Conservation (phyloP, 2,888 invertebrate species). For the Trissolcus japonicus region DNA sequence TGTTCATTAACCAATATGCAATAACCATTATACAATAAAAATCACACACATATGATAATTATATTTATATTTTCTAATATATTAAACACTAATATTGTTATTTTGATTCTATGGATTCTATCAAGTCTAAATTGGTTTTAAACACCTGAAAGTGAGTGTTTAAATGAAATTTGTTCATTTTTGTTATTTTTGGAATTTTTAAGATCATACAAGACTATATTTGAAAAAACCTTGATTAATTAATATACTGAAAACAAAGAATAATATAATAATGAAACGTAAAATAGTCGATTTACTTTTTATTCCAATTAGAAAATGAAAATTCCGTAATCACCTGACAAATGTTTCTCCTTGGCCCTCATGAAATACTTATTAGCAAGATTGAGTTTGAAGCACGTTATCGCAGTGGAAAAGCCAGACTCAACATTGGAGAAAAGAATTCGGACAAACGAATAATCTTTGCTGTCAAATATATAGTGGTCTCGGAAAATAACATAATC, state of each 20-base stretch:
- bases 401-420: conserved; percentile 16
- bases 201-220: too few species aligned
- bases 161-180: too few species aligned
- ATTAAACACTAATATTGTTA: neutral
- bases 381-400: conserved; percentile 16
- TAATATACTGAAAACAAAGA: too few species aligned
- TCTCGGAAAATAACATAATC: conserved; percentile 1
- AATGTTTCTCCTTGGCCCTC: neutral
- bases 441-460: conserved; percentile 8
- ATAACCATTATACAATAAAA: too few species aligned
- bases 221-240: too few species aligned
- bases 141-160: too few species aligned
- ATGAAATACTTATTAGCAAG: conserved; percentile 8
- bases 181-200: too few species aligned
- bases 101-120: neutral
- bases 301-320: too few species aligned
- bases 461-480: conserved; percentile 1
- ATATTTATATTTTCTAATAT: neutral
- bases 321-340: neutral
- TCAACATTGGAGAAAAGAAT: conserved; percentile 8
- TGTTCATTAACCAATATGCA: neutral
- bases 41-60: neutral
- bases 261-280: neutral
- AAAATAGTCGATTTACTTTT: neutral
- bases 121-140: neutral